Evolutionary conservation across 2,888 invertebrate species (phyloP).

Genomic region (Diploptera punctata): DNA sequence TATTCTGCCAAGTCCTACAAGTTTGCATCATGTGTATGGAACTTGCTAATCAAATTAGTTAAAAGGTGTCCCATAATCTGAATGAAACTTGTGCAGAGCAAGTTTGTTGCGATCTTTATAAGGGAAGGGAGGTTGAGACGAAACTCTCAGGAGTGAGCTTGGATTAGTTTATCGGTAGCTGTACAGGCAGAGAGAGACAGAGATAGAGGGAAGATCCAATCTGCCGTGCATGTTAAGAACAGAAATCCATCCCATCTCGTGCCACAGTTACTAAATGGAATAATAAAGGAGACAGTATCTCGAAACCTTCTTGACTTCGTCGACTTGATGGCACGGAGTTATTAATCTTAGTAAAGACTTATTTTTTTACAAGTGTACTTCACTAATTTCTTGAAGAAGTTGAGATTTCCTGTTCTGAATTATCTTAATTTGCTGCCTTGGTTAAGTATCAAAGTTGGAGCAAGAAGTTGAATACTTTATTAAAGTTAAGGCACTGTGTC

Average conservation of each 20-base stretch:
- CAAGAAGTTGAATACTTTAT: no score
- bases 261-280: neutral
- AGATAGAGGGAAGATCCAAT: neutral
- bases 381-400: no score
- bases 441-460: no score
- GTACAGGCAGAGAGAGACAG: neutral
- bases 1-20: no score
- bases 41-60: conserved; percentile 9
- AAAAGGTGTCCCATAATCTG: neutral
- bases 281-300: neutral
- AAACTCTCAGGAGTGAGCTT: neutral
- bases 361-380: neutral
- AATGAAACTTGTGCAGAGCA: neutral
- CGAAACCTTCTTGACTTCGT: neutral
- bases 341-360: neutral
- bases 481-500: no score
- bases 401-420: no score
- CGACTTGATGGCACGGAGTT: neutral
- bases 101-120: neutral
- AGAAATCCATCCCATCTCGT: neutral
- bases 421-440: no score
- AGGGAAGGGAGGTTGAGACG: neutral
- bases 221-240: neutral
- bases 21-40: neutral
- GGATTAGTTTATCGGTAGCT: neutral